Percentiles rank a stretch among this genome's conserved stretches.
phyloP scores from a whole-genome alignment of 2,888 invertebrate species.

The Seira sanloemensis region DNA sequence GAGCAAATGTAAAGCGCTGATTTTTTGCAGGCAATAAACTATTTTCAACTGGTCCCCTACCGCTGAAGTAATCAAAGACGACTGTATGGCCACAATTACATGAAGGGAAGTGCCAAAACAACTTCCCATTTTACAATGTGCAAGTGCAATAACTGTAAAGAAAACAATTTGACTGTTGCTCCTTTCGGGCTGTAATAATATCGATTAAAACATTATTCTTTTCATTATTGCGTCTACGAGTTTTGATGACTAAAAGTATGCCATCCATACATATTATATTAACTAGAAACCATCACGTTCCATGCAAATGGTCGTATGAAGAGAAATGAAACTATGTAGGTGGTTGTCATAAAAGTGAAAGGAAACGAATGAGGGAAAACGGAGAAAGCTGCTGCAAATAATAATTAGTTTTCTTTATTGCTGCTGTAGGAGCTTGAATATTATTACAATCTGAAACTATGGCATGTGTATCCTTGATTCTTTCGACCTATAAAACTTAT shows the following conservation, averaged over 20 bases:
- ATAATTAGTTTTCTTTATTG: slow-evolving; percentile 22
- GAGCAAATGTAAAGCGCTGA: no score
- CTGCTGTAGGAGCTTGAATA: not conserved
- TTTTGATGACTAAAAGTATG: not conserved
- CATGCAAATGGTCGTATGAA: not conserved
- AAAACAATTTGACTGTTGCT: slow-evolving; percentile 34
- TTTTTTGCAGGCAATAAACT: not conserved
- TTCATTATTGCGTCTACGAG: not conserved
- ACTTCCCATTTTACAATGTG: not conserved
- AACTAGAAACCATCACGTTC: not conserved
- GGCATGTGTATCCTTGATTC: no score
- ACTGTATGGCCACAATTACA: not conserved
- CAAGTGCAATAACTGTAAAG: slow-evolving; percentile 11
- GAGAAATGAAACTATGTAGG: not conserved
- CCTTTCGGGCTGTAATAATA: not conserved
- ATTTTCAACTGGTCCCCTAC: not conserved
- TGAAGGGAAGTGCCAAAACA: not conserved
- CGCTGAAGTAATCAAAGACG: not conserved
- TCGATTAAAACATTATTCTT: slow-evolving; percentile 23
- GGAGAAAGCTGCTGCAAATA: slow-evolving; percentile 33
- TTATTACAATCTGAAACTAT: no score
- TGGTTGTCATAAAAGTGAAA: no score
- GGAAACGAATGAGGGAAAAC: not conserved
- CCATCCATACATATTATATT: not conserved
- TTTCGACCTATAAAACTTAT: not conserved